Evolutionary conservation across 2,888 invertebrate species (phyloP), one percentile per base, ranked within the genome.

Genomic region (Lagria hirta): DNA sequence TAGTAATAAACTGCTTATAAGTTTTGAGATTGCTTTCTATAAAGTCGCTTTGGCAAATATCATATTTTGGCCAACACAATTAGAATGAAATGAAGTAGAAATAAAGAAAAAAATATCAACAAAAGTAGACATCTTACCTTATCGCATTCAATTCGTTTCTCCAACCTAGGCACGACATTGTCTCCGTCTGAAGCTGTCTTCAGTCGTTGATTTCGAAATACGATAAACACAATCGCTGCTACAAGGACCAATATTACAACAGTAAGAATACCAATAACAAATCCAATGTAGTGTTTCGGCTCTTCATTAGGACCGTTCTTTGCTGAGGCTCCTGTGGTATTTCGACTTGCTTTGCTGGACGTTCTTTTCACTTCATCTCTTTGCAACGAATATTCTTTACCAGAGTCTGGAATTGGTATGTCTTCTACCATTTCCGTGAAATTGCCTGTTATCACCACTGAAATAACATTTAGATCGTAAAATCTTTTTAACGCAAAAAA

Each of bases 211-310:
- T 81, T 82, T 52, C 82, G 73, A 52, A 81, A 77, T 58, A 83
- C 79, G 70, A 87, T 83, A 69, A 86, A 79, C 54, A 81, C 74
- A 66, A 86, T 84, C 48, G 84, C 81, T 27, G 79, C 81, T 50
- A 83, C 77, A 43, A 86, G 75, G 61, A 87, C 74, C 50, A 86
- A 73, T 60, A 87, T 84, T 58, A 86, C 82, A 34, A 84, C 83
- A 24, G 83, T 81, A 58, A 87, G 74, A 41, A 83, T 78, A 32
- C 84, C 84, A 60, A 85, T 84, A 62, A 85, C 78, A 56, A 81
- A 74, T 50, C 82, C 82, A 57, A 83, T 80, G 69, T 81, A 77
- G 49, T 77, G 75, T 64, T 75, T 79, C 51, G 76, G 74, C 64
- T 78, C 73, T 70, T 78, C 74, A 71, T 75, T 73, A 57, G 75